phyloP scores from a whole-genome alignment of 53 echinoderm and acorn worm species.

The Paracentrotus lividus region DNA sequence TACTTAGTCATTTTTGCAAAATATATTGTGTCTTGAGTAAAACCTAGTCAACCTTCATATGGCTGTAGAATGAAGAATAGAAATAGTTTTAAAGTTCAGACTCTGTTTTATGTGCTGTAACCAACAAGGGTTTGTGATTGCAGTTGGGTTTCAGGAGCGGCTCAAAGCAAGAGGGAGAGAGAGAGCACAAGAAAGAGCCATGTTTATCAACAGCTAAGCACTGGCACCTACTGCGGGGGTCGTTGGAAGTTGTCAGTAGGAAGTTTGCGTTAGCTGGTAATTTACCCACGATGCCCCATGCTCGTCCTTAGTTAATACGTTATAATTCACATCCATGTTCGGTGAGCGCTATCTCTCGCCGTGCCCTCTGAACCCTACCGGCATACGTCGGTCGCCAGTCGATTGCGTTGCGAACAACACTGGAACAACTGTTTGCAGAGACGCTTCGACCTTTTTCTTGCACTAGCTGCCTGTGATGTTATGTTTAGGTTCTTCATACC shows the following conservation, averaged over 20 bases:
- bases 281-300: constrained; percentile 64
- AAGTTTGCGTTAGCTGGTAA: constrained; percentile 71
- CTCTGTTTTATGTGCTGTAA: no score
- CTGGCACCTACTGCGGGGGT: constrained; percentile 30
- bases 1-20: no score
- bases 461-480: background rate
- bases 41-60: no score
- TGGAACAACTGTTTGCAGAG: background rate
- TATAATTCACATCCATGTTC: constrained; percentile 68
- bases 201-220: constrained; percentile 43
- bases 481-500: background rate
- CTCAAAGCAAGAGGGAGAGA: background rate
- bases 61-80: no score
- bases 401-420: constrained; percentile 11
- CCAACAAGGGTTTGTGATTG: no score
- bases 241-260: constrained; percentile 54
- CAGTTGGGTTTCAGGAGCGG: no score
- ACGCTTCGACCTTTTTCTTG: background rate
- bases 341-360: constrained; percentile 55
- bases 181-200: background rate
- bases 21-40: no score
- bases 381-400: constrained; percentile 39
- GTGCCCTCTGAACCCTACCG: constrained; percentile 4
- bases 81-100: no score
- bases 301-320: constrained; percentile 53